These are phyloP conservation scores for Thunnus albacares DNA, from an alignment of 2,797 vertebrate species.

Conservation along the genomic window DNA sequence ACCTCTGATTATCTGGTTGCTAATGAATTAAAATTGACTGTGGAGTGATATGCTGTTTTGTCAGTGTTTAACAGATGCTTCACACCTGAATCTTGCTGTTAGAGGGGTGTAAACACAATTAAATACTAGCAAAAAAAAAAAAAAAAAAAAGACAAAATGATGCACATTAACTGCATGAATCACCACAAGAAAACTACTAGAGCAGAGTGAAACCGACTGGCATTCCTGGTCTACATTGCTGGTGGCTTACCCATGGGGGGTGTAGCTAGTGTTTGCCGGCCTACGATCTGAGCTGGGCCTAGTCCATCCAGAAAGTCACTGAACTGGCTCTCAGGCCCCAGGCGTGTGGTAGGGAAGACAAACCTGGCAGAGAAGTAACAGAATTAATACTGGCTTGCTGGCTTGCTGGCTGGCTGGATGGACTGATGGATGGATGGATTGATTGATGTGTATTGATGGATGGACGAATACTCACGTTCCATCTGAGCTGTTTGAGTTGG, in stretches of 20 bases:
- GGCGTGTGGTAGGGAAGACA: constrained; percentile 92
- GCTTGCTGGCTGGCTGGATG: background rate
- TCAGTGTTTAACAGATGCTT: background rate
- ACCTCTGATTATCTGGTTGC: background rate
- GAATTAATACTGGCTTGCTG: background rate
- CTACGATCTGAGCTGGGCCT: constrained; percentile 97
- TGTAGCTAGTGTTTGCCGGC: constrained; percentile 96
- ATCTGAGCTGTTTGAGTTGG: constrained; percentile 98
- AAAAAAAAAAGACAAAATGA: background rate
- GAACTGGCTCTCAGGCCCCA: constrained; percentile 97
- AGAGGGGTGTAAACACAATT: background rate
- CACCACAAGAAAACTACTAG: background rate
- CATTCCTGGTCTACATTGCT: background rate
- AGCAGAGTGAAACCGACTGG: background rate
- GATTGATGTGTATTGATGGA: background rate
- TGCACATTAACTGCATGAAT: background rate
- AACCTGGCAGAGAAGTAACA: constrained; percentile 81
- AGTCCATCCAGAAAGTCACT: constrained; percentile 98
- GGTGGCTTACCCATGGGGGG: constrained; percentile 94
- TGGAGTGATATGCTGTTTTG: background rate
- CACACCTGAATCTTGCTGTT: background rate
- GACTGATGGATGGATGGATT: background rate
- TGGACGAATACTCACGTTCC: constrained; percentile 90
- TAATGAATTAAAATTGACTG: background rate
- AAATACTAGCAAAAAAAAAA: too few relatives aligned